Percentiles rank a stretch among this genome's conserved stretches.
phyloP scores from a whole-genome alignment of 2,113 vertebrate genomes.

The Henicopernis longicauda region DNA sequence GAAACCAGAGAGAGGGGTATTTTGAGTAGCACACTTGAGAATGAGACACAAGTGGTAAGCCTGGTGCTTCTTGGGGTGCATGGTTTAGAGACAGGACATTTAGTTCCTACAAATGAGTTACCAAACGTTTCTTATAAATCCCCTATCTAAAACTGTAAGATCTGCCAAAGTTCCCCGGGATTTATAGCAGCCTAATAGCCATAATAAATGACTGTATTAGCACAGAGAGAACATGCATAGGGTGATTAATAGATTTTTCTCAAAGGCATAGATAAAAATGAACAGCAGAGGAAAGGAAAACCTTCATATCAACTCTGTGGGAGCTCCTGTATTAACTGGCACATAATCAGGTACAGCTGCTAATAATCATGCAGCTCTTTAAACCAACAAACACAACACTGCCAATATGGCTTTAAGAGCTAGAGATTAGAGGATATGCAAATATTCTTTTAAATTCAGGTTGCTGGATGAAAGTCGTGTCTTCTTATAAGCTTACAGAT shows the following conservation, averaged over 20 bases:
- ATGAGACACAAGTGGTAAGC: background rate
- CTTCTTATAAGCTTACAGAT: background rate
- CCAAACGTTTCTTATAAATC: conserved; percentile 35
- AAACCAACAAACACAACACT: conserved; percentile 16
- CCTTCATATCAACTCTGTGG: conserved; percentile 58
- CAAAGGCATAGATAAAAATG: conserved; percentile 58
- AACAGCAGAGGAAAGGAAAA: conserved; percentile 34
- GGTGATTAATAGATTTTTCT: conserved; percentile 58
- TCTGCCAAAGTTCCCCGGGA: conserved; percentile 36
- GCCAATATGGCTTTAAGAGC: conserved; percentile 17
- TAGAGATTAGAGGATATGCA: conserved; percentile 19
- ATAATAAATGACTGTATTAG: conserved; percentile 53
- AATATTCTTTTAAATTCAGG: background rate
- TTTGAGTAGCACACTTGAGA: background rate
- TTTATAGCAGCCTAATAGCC: conserved; percentile 57
- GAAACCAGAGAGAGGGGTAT: background rate
- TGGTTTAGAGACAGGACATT: background rate
- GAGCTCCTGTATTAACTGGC: conserved; percentile 66
- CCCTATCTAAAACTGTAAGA: background rate
- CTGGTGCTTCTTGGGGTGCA: accelerated
- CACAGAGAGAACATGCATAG: conserved; percentile 23
- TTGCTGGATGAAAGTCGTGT: background rate
- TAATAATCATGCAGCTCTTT: conserved; percentile 61
- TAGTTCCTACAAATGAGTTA: background rate
- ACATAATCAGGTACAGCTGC: conserved; percentile 55